A percentile compares a stretch with the other conserved stretches of the same genome.
These are phyloP conservation scores for Catagonus wagneri DNA, from an alignment of 2,113 vertebrate species.

Conservation along the genomic window DNA sequence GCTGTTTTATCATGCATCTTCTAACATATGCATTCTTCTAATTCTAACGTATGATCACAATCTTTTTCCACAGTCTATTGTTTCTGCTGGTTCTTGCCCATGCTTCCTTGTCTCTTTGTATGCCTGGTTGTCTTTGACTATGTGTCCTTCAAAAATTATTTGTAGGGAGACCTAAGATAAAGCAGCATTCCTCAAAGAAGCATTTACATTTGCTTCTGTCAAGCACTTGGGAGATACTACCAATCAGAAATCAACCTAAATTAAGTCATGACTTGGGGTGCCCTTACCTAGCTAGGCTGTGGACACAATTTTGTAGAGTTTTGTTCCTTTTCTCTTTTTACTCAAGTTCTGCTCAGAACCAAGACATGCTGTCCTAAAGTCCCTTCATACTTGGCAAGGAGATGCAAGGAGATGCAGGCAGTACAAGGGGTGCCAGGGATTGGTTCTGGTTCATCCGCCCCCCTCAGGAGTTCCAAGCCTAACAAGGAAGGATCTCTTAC, in stretches of 20 bases:
- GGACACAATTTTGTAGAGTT: neutral
- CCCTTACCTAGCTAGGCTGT: neutral
- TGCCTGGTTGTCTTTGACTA: neutral
- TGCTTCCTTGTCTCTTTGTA: neutral
- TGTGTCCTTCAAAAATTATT: neutral
- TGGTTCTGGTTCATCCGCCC: neutral
- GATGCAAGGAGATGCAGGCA: too few species aligned
- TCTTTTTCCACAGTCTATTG: neutral
- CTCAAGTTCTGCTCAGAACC: neutral
- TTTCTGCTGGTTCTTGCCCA: neutral
- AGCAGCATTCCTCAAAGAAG: neutral
- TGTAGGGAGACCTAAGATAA: neutral
- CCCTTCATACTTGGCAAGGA: neutral
- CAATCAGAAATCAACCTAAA: neutral
- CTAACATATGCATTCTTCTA: neutral
- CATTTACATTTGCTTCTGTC: neutral
- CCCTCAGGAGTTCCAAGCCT: neutral
- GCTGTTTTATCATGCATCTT: neutral
- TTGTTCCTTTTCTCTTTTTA: neutral
- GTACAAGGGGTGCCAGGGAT: neutral
- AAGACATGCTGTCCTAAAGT: neutral
- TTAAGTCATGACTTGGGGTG: constrained; percentile 4
- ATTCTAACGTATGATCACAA: constrained; percentile 19
- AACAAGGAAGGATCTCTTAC: neutral
- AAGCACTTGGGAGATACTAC: neutral